phyloP scores from a whole-genome alignment of 30 jellyfish, hydroid and myxozoan species.

The Rhopilema esculentum region DNA sequence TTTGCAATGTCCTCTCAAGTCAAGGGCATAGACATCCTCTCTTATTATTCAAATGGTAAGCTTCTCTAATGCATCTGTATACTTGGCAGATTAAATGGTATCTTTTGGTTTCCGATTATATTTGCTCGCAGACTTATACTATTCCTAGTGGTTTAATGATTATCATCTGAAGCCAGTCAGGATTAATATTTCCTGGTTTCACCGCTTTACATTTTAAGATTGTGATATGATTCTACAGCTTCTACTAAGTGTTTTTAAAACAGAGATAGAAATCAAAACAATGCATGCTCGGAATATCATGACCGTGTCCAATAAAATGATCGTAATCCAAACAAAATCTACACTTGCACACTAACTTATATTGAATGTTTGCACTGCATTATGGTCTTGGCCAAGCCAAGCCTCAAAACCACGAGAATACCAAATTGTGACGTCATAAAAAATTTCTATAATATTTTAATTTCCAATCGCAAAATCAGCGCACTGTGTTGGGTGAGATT shows the following conservation, averaged over 20 bases:
- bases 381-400: background rate
- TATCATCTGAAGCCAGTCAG: background rate
- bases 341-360: background rate
- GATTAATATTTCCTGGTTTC: background rate
- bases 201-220: background rate
- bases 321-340: background rate
- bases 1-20: background rate
- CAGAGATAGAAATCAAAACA: background rate
- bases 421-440: too few species aligned
- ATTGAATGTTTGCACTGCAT: background rate
- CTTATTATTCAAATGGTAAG: background rate
- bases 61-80: background rate
- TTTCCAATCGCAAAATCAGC: too few species aligned
- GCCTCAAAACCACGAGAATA: background rate
- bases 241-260: background rate
- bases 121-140: background rate
- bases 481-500: too few species aligned
- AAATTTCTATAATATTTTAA: too few species aligned
- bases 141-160: background rate
- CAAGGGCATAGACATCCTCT: background rate
- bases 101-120: background rate
- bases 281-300: background rate
- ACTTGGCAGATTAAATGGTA: background rate
- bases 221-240: too few species aligned
- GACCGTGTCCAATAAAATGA: background rate